Evolutionary conservation across 2,888 invertebrate species (phyloP).

Genomic region (Agrotis exclamationis): DNA sequence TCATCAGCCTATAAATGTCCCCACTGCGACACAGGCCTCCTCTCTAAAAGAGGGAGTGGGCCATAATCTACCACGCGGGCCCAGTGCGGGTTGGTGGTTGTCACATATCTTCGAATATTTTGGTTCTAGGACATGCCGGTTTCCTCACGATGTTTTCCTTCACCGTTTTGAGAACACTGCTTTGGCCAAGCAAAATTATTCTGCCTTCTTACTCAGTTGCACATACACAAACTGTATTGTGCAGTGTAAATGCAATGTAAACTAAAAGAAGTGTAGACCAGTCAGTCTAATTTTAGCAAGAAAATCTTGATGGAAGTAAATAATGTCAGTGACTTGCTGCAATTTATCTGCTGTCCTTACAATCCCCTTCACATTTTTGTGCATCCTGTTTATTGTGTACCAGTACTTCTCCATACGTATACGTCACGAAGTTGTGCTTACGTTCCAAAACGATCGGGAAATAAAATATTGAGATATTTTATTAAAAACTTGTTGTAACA

Average conservation of each 20-base stretch:
- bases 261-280: background rate
- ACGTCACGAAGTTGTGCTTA: constrained; percentile 30
- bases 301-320: background rate
- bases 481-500: constrained; percentile 19
- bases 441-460: constrained; percentile 26
- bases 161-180: no score
- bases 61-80: no score
- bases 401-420: constrained; percentile 33
- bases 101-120: no score
- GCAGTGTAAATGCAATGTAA: background rate
- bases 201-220: background rate
- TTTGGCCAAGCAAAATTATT: background rate
- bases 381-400: constrained; percentile 48
- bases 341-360: constrained; percentile 35
- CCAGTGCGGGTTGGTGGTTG: no score
- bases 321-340: background rate
- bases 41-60: no score
- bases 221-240: background rate
- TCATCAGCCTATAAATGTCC: no score
- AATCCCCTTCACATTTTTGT: constrained; percentile 44
- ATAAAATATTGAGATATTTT: constrained; percentile 22
- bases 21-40: no score
- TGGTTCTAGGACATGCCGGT: no score
- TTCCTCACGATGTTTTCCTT: no score
- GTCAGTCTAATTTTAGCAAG: constrained; percentile 4